Percentiles rank a stretch among this genome's conserved stretches.
These are phyloP conservation scores for Lutraria lutraria DNA, from an alignment of 2,888 invertebrate genomes.

Conservation along the genomic window DNA sequence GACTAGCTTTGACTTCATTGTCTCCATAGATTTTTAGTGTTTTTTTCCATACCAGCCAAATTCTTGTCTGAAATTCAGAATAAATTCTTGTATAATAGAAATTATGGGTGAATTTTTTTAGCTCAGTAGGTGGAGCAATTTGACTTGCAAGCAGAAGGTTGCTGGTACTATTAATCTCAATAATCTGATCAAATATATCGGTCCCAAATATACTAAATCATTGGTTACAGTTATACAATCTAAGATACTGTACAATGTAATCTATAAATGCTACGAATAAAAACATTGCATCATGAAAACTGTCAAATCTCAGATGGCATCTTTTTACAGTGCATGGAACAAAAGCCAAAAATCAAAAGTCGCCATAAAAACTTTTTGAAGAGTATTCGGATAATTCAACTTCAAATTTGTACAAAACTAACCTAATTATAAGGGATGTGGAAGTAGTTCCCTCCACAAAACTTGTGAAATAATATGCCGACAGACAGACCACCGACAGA, in stretches of 20 bases:
- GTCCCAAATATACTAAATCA: no score
- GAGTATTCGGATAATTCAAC: background rate
- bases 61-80: background rate
- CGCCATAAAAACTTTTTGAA: background rate
- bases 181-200: no score
- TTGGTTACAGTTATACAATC: no score
- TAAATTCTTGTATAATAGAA: background rate
- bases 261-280: background rate
- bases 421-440: no score
- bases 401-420: background rate
- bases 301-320: background rate
- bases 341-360: background rate
- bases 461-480: no score
- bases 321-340: background rate
- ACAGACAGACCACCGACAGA: no score
- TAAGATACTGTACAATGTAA: no score
- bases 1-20: background rate
- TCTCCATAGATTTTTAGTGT: background rate
- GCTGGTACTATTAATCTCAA: no score
- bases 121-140: background rate
- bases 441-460: no score
- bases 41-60: background rate
- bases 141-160: background rate
- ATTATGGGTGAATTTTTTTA: background rate
- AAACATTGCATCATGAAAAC: background rate